Percentiles rank a stretch among this genome's conserved stretches.
Evolutionary conservation across 2,113 vertebrate species (phyloP).

Genomic region (Aptenodytes forsteri): DNA sequence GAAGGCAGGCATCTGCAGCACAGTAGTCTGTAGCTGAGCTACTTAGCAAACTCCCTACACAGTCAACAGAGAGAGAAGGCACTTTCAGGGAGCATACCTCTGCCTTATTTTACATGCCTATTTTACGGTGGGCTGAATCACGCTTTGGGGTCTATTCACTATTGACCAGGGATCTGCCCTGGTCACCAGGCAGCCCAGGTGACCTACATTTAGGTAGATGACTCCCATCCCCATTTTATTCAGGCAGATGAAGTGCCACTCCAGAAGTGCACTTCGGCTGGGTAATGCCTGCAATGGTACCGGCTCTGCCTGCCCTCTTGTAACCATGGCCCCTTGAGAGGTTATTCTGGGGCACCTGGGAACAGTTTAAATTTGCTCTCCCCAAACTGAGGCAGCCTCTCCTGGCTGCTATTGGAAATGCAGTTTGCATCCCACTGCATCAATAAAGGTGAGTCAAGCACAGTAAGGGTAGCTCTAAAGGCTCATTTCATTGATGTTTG

Average conservation of each 20-base stretch:
- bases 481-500: constrained; percentile 41
- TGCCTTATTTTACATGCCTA: not conserved
- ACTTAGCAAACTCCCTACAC: not conserved
- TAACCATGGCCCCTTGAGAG: not conserved
- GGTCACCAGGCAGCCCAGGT: not conserved
- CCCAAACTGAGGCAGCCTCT: not conserved
- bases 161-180: not conserved
- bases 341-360: not conserved
- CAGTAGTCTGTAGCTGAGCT: not conserved
- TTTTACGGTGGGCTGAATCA: not conserved
- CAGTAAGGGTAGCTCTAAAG: constrained; percentile 4
- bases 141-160: not conserved
- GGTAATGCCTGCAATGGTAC: not conserved
- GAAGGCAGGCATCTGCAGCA: constrained; percentile 10
- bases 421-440: constrained; percentile 6
- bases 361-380: not conserved
- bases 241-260: not conserved
- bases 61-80: not conserved
- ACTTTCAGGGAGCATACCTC: not conserved
- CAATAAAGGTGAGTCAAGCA: constrained; percentile 36
- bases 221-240: not conserved
- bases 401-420: not conserved
- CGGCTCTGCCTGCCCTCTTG: not conserved
- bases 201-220: not conserved
- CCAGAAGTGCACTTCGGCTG: not conserved